phyloP scores from a whole-genome alignment of 2,797 vertebrate genomes.

The Macropus fuliginosus region DNA sequence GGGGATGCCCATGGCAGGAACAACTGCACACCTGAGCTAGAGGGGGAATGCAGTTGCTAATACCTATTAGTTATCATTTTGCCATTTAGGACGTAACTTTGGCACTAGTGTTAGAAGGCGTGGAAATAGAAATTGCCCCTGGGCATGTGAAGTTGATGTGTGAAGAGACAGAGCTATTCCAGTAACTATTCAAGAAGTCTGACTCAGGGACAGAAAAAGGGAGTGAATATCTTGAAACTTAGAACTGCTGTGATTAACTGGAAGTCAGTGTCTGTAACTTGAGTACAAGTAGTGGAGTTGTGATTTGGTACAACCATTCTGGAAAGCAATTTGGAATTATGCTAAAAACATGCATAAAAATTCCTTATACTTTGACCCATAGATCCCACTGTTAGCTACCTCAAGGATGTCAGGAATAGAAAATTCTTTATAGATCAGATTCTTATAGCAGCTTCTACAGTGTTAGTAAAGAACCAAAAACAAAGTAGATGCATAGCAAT shows the following conservation, averaged over 20 bases:
- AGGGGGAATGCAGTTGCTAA: background rate
- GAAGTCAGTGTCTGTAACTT: background rate
- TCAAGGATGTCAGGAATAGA: background rate
- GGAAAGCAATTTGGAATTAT: background rate
- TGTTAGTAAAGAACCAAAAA: background rate
- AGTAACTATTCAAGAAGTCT: background rate
- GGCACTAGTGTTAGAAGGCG: background rate
- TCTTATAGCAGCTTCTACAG: background rate
- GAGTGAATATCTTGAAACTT: background rate
- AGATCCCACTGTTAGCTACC: background rate
- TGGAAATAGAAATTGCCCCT: background rate
- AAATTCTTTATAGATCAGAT: background rate
- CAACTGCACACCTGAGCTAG: background rate
- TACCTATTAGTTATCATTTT: background rate
- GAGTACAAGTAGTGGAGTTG: background rate
- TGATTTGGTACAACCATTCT: background rate
- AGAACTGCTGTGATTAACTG: background rate
- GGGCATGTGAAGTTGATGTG: background rate
- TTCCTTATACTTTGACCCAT: background rate
- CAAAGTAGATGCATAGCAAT: background rate
- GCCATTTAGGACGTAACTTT: background rate
- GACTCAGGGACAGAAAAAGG: background rate
- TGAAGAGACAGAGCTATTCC: background rate
- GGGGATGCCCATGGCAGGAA: background rate
- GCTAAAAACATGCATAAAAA: background rate